Evolutionary conservation across 1,140 invertebrate genomes (phyloP), one percentile per base, ranked within the genome.

Genomic region (Drosophila simulans): DNA sequence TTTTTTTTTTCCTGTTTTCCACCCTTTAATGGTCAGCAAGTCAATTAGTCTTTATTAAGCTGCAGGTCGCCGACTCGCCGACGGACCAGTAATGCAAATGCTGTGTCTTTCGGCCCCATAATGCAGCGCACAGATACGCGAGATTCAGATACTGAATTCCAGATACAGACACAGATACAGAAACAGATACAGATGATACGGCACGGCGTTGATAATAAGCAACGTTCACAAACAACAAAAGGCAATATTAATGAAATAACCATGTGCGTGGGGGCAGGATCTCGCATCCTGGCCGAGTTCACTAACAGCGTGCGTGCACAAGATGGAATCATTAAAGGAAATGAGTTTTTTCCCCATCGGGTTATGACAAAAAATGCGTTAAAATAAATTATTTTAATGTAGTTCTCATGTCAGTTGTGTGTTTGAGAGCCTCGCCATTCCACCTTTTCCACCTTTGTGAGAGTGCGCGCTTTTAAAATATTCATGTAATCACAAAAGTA

Each of bases 321-420:
- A 90, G 85, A 89, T 89, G 84, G 88, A 90, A 89, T 89, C 84
- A 89, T 89, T 89, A 89, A 89, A 89, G 80, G 85, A 89, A 90
- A 89, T 89, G 84, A 89, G 84, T 75, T 89, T 85, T 88, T 89
- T 83, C 76, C 84, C 84, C 84, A 90, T 90, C 85, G 84, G 84
- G 84, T 90, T 89, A 89, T 89, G 84, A 89, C 85, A 89, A 89
- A 89, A 89, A 89, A 89, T 84, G 80, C 84, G 84, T 89, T 89
- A 89, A 89, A 89, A 89, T 89, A 90, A 89, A 90, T 89, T 90
- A 89, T 89, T 89, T 89, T 89, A 89, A 89, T 89, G 84, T 89
- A 89, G 84, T 90, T 89, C 84, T 89, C 84, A 84, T 89, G 84
- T 89, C 84, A 79, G 66, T 66, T 58, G 46, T 56, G 43, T 68